These are phyloP conservation scores for Drosophila paracracens DNA, from an alignment of 2,888 invertebrate genomes.

Conservation along the genomic window DNA sequence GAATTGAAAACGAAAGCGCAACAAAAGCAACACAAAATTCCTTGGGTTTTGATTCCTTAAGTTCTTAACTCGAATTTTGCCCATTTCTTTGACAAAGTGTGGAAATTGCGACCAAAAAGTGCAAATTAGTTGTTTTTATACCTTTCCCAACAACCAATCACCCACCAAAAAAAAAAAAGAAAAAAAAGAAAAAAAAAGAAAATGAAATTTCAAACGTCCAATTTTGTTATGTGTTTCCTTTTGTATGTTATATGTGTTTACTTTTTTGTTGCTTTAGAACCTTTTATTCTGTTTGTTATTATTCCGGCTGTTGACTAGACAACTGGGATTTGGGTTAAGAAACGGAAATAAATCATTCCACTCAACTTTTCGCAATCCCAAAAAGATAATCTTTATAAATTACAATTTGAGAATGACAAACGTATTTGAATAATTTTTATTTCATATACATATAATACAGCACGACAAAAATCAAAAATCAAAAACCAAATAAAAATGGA, in stretches of 20 bases:
- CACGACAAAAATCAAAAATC: constrained; percentile 4
- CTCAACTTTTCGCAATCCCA: background rate
- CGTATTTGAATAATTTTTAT: constrained; percentile 16
- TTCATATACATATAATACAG: constrained; percentile 6
- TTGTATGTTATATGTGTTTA: constrained; percentile 55
- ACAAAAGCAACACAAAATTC: constrained; percentile 23
- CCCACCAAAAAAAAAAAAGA: constrained; percentile 22
- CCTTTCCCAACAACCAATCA: background rate
- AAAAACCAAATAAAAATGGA: background rate
- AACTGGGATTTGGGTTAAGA: constrained; percentile 4
- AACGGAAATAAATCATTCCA: constrained; percentile 5
- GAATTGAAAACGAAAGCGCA: constrained; percentile 75
- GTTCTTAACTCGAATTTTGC: constrained; percentile 28
- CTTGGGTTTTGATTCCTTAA: constrained; percentile 48
- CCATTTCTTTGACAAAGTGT: constrained; percentile 51
- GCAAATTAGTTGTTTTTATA: constrained; percentile 66
- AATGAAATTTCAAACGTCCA: background rate
- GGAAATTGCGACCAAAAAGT: constrained; percentile 75
- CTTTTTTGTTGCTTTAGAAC: constrained; percentile 25
- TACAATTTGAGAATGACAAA: constrained; percentile 2
- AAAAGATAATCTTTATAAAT: background rate
- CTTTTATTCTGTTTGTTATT: constrained; percentile 31
- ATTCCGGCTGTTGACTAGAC: constrained; percentile 29
- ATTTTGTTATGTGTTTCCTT: constrained; percentile 48
- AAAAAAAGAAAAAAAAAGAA: constrained; percentile 8